A percentile compares a stretch with the other conserved stretches of the same genome.
phyloP scores from a whole-genome alignment of 2,888 invertebrate genomes.

The Zelleria hepariella region DNA sequence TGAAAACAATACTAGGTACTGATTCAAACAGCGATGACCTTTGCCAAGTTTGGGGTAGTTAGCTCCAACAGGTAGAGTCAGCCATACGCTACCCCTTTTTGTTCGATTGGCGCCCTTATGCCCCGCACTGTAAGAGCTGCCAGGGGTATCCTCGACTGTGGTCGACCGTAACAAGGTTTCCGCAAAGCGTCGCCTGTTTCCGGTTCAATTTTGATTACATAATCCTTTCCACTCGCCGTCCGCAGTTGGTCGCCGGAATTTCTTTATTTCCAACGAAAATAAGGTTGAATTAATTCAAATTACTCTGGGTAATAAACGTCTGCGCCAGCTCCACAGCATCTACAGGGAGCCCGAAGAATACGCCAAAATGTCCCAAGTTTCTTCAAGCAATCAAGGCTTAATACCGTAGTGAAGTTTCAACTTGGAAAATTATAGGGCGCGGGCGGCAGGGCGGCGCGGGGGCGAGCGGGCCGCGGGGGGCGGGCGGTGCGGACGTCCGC shows the following conservation, averaged over 20 bases:
- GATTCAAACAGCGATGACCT: constrained; percentile 60
- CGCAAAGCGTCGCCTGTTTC: neutral
- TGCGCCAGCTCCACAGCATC: constrained; percentile 60
- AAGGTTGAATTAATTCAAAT: constrained; percentile 60
- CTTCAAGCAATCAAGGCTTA: constrained; percentile 72
- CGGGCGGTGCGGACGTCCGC: constrained; percentile 58
- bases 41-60: constrained; percentile 12
- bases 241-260: constrained; percentile 1
- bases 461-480: constrained; percentile 31
- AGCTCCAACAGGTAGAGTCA: too few species aligned
- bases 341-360: constrained; percentile 68
- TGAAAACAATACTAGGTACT: constrained; percentile 64
- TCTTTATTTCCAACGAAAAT: constrained; percentile 29
- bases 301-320: constrained; percentile 62
- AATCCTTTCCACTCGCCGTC: constrained; percentile 2
- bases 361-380: constrained; percentile 71
- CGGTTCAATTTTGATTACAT: neutral
- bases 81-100: too few species aligned
- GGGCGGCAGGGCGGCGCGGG: constrained; percentile 28
- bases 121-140: too few species aligned
- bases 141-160: too few species aligned
- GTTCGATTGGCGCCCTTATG: too few species aligned
- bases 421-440: constrained; percentile 70
- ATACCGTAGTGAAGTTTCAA: constrained; percentile 71
- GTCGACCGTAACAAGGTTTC: neutral